A percentile compares a stretch with the other conserved stretches of the same genome.
Evolutionary conservation across 2,797 vertebrate genomes (phyloP).

Genomic region (Picus viridis): DNA sequence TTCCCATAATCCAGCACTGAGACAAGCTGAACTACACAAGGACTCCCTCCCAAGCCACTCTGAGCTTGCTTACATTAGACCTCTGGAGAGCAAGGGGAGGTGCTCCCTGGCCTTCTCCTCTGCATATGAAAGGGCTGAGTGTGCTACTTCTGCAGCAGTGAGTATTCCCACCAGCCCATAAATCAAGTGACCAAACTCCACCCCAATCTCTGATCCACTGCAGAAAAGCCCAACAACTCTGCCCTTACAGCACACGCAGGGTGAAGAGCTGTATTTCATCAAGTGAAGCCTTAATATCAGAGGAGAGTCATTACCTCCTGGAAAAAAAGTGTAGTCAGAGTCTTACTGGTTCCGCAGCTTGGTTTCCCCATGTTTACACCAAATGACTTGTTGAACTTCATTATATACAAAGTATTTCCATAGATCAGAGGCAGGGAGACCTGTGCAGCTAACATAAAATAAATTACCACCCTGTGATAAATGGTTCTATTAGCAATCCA

Average conservation of each 20-base stretch:
- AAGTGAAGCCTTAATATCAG: constrained; percentile 45
- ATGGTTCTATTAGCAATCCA: constrained; percentile 99
- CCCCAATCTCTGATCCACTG: constrained; percentile 12
- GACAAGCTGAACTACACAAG: constrained; percentile 39
- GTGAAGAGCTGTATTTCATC: constrained; percentile 57
- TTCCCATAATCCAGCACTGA: constrained; percentile 59
- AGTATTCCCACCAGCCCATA: constrained; percentile 37
- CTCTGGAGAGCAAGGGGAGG: neutral
- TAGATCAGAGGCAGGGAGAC: constrained; percentile 88
- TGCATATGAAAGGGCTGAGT: constrained; percentile 62
- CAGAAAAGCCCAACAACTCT: constrained; percentile 35
- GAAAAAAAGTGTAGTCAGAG: constrained; percentile 7
- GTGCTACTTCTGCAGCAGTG: constrained; percentile 43
- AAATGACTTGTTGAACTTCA: constrained; percentile 77
- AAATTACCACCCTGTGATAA: constrained; percentile 93
- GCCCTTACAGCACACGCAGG: neutral
- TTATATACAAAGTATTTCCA: constrained; percentile 84
- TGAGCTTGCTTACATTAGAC: constrained; percentile 44
- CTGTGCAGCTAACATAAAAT: constrained; percentile 85
- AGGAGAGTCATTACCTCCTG: constrained; percentile 28
- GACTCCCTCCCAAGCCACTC: constrained; percentile 42
- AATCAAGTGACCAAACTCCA: constrained; percentile 43
- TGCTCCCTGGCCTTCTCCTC: constrained; percentile 47
- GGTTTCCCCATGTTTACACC: constrained; percentile 58
- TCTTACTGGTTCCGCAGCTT: constrained; percentile 52